Percentiles rank a stretch among this genome's conserved stretches.
Evolutionary conservation across 2,888 invertebrate genomes (phyloP).

Genomic region (Polyploca ridens): DNA sequence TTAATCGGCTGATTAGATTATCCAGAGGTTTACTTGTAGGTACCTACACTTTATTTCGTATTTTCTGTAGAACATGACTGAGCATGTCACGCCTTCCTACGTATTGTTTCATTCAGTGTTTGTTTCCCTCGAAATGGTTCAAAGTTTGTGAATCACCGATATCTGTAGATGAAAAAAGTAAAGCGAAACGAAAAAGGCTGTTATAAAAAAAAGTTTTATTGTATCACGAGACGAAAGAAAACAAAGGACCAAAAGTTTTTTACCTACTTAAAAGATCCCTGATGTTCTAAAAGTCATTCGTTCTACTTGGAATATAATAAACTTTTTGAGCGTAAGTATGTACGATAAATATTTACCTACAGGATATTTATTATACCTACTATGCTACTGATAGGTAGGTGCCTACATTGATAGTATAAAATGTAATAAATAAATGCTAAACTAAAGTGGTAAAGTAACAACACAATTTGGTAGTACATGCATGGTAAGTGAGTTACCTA

Average conservation of each 20-base stretch:
- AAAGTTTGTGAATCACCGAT: neutral
- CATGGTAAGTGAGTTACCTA: neutral
- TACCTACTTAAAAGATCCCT: neutral
- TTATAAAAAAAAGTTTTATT: neutral
- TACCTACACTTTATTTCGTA: conserved; percentile 11
- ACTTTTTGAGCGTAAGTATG: neutral
- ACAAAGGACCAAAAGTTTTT: neutral
- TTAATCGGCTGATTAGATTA: conserved; percentile 48
- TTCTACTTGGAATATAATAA: neutral
- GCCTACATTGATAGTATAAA: too few relatives aligned
- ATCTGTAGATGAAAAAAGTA: neutral
- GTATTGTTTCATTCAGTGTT: neutral
- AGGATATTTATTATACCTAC: too few relatives aligned
- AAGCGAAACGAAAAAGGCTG: too few relatives aligned
- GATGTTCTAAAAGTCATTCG: neutral
- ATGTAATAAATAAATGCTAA: neutral
- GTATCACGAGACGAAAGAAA: neutral
- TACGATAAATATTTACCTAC: too few relatives aligned
- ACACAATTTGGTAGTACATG: neutral
- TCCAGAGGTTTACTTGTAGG: conserved; percentile 31
- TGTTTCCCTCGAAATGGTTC: neutral
- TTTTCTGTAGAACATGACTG: neutral
- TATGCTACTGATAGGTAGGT: too few relatives aligned
- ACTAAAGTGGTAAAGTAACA: neutral
- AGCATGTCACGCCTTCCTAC: neutral